A percentile compares a stretch with the other conserved stretches of the same genome.
Conservation (phyloP, 53 echinoderm and acorn worm genomes). For the Holothuria leucospilota region DNA sequence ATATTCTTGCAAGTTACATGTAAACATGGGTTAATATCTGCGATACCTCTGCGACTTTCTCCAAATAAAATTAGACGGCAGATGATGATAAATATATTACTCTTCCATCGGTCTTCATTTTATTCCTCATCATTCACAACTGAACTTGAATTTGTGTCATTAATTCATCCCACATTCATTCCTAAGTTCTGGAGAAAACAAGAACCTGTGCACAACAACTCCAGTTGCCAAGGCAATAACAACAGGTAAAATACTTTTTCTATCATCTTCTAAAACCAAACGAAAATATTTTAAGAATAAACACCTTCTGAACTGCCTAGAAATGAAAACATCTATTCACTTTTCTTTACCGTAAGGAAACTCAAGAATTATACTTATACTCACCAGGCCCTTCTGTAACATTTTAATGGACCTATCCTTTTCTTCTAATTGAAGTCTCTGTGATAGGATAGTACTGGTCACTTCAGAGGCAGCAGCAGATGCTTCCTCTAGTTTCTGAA, state of each 20-base stretch:
- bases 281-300: too few species aligned
- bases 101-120: neutral
- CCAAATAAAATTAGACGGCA: neutral
- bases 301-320: too few species aligned
- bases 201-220: too few species aligned
- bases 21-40: neutral
- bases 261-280: too few species aligned
- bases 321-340: too few species aligned
- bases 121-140: neutral
- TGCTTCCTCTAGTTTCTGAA: constrained; percentile 89
- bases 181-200: too few species aligned
- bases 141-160: neutral
- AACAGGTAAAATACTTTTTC: too few species aligned
- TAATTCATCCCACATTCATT: neutral
- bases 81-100: neutral
- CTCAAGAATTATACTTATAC: neutral
- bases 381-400: constrained; percentile 95
- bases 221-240: too few species aligned
- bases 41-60: neutral
- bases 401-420: constrained; percentile 90
- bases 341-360: too few species aligned
- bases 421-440: constrained; percentile 90
- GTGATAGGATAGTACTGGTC: constrained; percentile 91
- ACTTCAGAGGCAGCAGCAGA: constrained; percentile 93
- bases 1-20: neutral